A percentile compares a stretch with the other conserved stretches of the same genome.
These are phyloP conservation scores for Bombus waltoni DNA, from an alignment of 1,140 invertebrate species.

Conservation along the genomic window DNA sequence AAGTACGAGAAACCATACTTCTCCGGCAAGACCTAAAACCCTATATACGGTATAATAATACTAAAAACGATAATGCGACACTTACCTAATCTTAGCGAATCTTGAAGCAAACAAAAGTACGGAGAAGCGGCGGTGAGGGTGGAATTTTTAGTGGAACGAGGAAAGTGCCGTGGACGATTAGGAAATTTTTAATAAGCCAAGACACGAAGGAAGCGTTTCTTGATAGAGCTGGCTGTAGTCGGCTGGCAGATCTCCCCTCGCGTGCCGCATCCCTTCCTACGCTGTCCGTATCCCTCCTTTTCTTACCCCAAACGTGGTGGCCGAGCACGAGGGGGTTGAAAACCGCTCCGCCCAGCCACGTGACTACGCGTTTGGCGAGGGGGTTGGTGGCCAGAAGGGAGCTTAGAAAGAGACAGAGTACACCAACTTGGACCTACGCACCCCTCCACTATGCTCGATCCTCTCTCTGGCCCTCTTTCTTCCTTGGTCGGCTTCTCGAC, in stretches of 20 bases:
- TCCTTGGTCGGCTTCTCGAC: constrained; percentile 75
- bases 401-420: neutral
- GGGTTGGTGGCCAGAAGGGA: constrained; percentile 24
- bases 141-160: constrained; percentile 15
- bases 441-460: constrained; percentile 32
- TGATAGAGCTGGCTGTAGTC: constrained; percentile 51
- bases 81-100: neutral
- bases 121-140: neutral
- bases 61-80: neutral
- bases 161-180: constrained; percentile 39
- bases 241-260: constrained; percentile 50
- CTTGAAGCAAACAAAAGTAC: neutral
- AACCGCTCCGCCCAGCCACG: constrained; percentile 76
- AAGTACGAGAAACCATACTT: too few species aligned
- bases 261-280: constrained; percentile 41
- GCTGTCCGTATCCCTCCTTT: constrained; percentile 24
- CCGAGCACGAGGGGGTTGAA: constrained; percentile 61
- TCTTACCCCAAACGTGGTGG: constrained; percentile 33
- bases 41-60: neutral
- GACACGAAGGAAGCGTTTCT: constrained; percentile 57
- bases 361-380: constrained; percentile 57
- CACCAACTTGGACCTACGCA: constrained; percentile 25
- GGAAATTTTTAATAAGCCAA: constrained; percentile 68
- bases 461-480: constrained; percentile 49
- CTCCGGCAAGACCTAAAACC: neutral